A percentile compares a stretch with the other conserved stretches of the same genome.
phyloP scores from a whole-genome alignment of 2,797 vertebrate genomes.

The Falco novaeseelandiae region DNA sequence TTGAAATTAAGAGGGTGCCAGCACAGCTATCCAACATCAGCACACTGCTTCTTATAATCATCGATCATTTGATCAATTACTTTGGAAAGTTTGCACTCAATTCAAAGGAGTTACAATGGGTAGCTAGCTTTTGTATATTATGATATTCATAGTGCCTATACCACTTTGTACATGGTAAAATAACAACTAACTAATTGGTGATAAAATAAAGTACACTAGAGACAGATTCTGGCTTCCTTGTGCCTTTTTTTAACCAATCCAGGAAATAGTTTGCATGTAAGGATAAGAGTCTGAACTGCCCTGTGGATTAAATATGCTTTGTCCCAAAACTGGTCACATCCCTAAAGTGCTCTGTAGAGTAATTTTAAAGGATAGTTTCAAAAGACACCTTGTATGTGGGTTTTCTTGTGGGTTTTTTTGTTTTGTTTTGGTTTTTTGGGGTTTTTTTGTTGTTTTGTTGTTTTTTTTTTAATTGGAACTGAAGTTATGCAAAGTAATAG shows the following conservation, averaged over 20 bases:
- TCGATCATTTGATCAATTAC: neutral
- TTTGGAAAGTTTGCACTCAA: neutral
- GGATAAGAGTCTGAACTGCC: neutral
- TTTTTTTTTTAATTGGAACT: neutral
- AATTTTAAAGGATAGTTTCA: neutral
- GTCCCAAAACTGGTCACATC: neutral
- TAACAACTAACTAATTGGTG: neutral
- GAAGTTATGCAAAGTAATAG: neutral
- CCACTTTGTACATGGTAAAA: neutral
- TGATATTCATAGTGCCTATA: neutral
- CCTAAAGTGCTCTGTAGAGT: neutral
- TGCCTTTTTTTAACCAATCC: neutral
- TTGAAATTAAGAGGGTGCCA: neutral
- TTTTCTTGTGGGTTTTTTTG: neutral
- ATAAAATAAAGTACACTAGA: neutral
- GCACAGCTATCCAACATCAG: neutral
- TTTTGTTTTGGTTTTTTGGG: no score
- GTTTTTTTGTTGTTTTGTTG: no score
- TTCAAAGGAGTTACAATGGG: neutral
- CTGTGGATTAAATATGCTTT: neutral
- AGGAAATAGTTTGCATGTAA: neutral
- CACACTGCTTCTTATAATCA: neutral
- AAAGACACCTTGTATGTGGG: neutral
- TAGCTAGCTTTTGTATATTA: neutral
- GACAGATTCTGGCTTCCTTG: neutral